Evolutionary conservation across 2,797 vertebrate species (phyloP).

Genomic region (Simalia tracyae): DNA sequence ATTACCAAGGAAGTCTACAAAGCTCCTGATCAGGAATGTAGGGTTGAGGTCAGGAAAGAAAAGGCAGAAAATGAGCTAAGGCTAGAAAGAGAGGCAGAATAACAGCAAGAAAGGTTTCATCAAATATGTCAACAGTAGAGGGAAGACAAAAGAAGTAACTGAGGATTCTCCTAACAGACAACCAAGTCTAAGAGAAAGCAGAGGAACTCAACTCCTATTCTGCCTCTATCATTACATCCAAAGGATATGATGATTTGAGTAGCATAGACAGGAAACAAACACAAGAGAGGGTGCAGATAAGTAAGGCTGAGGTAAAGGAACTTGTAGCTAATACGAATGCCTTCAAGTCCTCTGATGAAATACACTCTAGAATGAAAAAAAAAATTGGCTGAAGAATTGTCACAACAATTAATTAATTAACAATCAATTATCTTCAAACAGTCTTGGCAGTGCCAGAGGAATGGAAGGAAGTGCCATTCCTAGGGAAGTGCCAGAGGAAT

Average conservation of each 20-base stretch:
- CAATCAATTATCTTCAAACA: neutral
- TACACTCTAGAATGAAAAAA: neutral
- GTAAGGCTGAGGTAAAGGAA: neutral
- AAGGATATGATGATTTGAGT: neutral
- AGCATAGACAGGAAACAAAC: neutral
- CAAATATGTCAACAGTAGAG: neutral
- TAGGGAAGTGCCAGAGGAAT: neutral
- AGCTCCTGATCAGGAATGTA: neutral
- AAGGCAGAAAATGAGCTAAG: neutral
- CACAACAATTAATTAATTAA: neutral
- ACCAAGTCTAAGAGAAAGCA: neutral
- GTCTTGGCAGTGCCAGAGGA: neutral
- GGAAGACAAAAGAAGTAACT: neutral
- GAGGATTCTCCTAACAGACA: neutral
- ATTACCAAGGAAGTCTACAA: neutral
- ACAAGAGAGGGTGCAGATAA: neutral
- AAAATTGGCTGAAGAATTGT: neutral
- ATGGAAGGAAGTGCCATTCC: neutral
- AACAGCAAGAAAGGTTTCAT: neutral
- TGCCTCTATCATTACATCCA: neutral
- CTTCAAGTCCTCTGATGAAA: neutral
- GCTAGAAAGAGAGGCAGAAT: neutral
- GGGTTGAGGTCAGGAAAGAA: neutral
- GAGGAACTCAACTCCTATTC: neutral
- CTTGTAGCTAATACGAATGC: neutral